Percentiles rank a stretch among this genome's conserved stretches.
Conservation (phyloP, 2,797 vertebrate genomes). For the Coilia nasus region DNA sequence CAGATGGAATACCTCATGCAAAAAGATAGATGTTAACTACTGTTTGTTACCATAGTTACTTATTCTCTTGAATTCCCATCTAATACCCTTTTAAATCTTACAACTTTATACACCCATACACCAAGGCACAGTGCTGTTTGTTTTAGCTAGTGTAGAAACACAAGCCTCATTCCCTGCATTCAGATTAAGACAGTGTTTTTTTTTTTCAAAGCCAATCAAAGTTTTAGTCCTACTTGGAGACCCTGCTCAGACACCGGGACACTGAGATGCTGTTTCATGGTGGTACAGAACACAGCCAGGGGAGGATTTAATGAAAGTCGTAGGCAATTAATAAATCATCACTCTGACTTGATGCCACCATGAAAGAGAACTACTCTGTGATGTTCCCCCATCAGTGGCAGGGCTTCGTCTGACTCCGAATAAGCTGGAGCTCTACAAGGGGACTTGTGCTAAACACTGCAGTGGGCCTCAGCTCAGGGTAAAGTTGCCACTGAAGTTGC, state of each 20-base stretch:
- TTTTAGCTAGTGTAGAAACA: not conserved
- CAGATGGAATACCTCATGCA: not conserved
- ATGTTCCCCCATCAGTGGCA: constrained; percentile 1
- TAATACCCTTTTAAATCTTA: not conserved
- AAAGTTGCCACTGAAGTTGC: not conserved
- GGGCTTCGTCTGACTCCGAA: not conserved
- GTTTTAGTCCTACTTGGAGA: not conserved
- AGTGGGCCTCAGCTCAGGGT: not conserved
- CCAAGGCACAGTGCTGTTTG: not conserved
- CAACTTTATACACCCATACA: not conserved
- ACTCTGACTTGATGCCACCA: not conserved
- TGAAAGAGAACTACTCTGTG: not conserved
- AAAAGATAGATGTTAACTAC: not conserved
- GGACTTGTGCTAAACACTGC: not conserved
- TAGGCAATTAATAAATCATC: constrained; percentile 17
- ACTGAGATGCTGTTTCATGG: not conserved
- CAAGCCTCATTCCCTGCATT: not conserved
- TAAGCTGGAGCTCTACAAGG: not conserved
- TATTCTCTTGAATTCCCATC: not conserved
- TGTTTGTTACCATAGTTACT: too few relatives aligned
- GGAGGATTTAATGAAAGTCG: constrained; percentile 20
- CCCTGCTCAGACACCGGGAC: not conserved
- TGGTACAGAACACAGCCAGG: not conserved
- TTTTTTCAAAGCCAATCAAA: not conserved
- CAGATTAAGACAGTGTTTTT: not conserved